Evolutionary conservation across 2,797 vertebrate genomes (phyloP).

Genomic region (Artibeus jamaicensis): DNA sequence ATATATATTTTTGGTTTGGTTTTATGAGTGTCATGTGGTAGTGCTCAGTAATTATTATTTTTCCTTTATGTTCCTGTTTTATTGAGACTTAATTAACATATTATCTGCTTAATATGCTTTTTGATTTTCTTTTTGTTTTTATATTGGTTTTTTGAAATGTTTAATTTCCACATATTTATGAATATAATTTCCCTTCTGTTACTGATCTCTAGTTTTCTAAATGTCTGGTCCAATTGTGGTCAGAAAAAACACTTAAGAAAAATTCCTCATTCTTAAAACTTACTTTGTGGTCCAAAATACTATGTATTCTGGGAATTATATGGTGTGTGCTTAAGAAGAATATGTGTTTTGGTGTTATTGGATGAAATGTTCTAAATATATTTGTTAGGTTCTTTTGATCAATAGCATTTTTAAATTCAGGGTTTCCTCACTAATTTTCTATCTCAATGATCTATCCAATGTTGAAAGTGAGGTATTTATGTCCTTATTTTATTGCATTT

Average conservation of each 20-base stretch:
- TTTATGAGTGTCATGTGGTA: neutral
- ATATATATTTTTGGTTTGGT: neutral
- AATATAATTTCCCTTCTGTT: neutral
- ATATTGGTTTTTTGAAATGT: neutral
- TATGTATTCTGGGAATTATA: neutral
- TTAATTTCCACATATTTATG: neutral
- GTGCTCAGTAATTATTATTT: neutral
- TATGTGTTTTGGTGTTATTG: neutral
- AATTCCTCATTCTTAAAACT: neutral
- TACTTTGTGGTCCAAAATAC: neutral
- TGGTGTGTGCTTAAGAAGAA: neutral
- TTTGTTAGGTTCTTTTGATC: neutral
- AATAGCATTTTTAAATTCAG: neutral
- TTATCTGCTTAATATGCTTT: neutral
- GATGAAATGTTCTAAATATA: too few species aligned
- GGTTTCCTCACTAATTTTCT: neutral
- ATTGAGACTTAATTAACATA: neutral
- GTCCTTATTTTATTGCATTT: neutral
- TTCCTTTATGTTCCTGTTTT: neutral
- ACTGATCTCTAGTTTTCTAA: neutral
- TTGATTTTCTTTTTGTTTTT: neutral
- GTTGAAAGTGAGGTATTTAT: neutral
- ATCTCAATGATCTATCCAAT: neutral
- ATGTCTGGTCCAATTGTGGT: neutral
- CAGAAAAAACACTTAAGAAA: neutral